Evolutionary conservation across 2,888 invertebrate genomes (phyloP).

Genomic region (Syritta pipiens): DNA sequence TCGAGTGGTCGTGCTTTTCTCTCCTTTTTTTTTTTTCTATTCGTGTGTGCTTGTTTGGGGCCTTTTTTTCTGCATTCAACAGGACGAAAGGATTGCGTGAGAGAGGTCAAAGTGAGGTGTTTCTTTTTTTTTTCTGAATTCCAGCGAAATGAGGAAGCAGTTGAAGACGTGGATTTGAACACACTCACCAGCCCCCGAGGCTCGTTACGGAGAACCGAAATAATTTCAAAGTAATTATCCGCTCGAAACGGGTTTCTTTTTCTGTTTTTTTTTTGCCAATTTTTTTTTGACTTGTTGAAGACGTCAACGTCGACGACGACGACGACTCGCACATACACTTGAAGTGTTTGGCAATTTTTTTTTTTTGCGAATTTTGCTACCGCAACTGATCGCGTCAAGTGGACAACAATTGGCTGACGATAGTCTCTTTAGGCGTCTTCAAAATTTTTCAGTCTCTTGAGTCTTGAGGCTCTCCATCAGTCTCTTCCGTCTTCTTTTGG

Average conservation of each 20-base stretch:
- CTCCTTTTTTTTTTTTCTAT: background rate
- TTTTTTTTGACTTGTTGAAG: background rate
- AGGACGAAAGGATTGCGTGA: constrained; percentile 55
- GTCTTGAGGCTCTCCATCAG: too few relatives aligned
- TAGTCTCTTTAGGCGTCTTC: too few relatives aligned
- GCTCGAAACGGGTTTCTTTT: background rate
- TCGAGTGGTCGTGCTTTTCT: too few relatives aligned
- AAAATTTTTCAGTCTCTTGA: too few relatives aligned
- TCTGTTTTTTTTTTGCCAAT: background rate
- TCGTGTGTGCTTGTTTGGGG: background rate
- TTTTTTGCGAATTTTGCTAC: constrained; percentile 23
- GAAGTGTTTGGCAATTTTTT: background rate
- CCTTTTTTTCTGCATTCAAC: constrained; percentile 35
- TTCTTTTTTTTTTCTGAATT: background rate
- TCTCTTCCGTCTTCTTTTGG: constrained; percentile 29
- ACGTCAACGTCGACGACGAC: too few relatives aligned
- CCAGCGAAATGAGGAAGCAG: background rate
- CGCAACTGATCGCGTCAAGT: constrained; percentile 25
- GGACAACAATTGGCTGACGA: constrained; percentile 23
- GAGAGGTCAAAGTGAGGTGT: constrained; percentile 20
- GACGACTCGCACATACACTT: too few relatives aligned
- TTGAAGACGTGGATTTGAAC: too few relatives aligned
- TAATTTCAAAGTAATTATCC: background rate
- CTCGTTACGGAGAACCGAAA: too few relatives aligned
- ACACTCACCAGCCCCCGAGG: too few relatives aligned